A percentile compares a stretch with the other conserved stretches of the same genome.
Conservation (phyloP, 1,140 invertebrate species). For the Bombus consobrinus region DNA sequence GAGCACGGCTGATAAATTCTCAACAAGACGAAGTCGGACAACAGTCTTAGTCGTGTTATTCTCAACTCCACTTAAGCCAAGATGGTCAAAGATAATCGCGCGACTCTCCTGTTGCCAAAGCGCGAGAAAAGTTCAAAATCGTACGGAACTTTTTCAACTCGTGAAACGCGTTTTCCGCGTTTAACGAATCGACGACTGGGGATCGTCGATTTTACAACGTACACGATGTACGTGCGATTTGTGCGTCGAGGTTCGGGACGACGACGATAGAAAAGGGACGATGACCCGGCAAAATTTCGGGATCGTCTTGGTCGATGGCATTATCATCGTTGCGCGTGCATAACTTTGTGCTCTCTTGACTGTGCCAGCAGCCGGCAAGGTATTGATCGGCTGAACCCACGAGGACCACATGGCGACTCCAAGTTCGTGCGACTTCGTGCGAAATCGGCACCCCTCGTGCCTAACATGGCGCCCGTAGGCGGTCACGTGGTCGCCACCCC, state of each 20-base stretch:
- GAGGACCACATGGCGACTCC: slow-evolving; percentile 76
- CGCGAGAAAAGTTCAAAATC: background rate
- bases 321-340: slow-evolving; percentile 70
- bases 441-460: slow-evolving; percentile 69
- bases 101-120: background rate
- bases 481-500: slow-evolving; percentile 72
- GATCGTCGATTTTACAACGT: background rate
- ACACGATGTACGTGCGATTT: background rate
- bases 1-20: slow-evolving; percentile 18
- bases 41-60: slow-evolving; percentile 17
- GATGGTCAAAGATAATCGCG: slow-evolving; percentile 20
- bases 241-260: background rate
- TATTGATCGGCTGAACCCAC: slow-evolving; percentile 75
- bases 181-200: background rate
- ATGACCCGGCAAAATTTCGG: slow-evolving; percentile 71
- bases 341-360: slow-evolving; percentile 79
- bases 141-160: background rate
- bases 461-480: slow-evolving; percentile 72
- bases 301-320: slow-evolving; percentile 31
- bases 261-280: slow-evolving; percentile 18
- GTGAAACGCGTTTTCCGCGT: background rate
- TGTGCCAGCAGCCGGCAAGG: slow-evolving; percentile 70
- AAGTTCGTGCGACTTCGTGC: slow-evolving; percentile 72
- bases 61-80: slow-evolving; percentile 2
- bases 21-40: background rate